phyloP scores from a whole-genome alignment of 2,797 vertebrate species.

The Malacoraja senta region DNA sequence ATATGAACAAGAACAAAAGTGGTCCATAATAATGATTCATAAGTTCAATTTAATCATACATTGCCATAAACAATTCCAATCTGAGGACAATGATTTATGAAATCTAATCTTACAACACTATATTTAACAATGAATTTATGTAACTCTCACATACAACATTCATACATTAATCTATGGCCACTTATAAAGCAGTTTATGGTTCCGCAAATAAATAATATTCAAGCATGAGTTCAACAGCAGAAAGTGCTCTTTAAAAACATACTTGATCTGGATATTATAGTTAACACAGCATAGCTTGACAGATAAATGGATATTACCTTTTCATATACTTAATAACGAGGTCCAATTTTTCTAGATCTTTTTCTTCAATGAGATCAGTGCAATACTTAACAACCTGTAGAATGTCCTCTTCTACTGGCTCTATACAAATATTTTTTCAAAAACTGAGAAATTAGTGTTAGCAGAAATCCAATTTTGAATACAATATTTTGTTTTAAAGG shows the following conservation, averaged over 20 bases:
- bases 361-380: slow-evolving; percentile 93
- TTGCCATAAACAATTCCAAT: not conserved
- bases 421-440: slow-evolving; percentile 51
- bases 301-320: slow-evolving; percentile 55
- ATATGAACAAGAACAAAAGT: not conserved
- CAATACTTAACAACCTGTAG: slow-evolving; percentile 95
- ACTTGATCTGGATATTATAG: not conserved
- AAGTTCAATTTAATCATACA: not conserved
- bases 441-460: not conserved
- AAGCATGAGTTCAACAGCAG: not conserved
- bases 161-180: not conserved
- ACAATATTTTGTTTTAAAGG: not conserved
- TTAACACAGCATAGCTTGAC: not conserved
- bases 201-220: not conserved
- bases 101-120: not conserved
- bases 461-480: not conserved
- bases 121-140: not conserved
- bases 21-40: not conserved
- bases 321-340: slow-evolving; percentile 98
- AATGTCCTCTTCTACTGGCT: slow-evolving; percentile 98
- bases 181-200: not conserved
- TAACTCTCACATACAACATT: not conserved
- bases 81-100: not conserved
- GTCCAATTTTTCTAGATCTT: slow-evolving; percentile 90
- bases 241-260: not conserved